Evolutionary conservation across 2,797 vertebrate genomes (phyloP).

Genomic region (Cyclopterus lumpus): DNA sequence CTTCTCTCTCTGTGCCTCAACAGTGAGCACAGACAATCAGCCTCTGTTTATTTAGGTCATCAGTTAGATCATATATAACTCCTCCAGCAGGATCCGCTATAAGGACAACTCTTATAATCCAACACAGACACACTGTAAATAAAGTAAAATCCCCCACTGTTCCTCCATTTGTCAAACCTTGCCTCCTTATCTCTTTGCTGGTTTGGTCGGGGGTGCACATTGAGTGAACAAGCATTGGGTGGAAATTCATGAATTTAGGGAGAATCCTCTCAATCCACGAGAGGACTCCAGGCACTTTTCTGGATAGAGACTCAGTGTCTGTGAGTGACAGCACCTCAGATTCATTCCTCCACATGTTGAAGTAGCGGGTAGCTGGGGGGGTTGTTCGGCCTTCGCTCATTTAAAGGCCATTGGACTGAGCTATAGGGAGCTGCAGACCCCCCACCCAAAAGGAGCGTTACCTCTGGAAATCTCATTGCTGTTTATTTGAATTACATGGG

Average conservation of each 20-base stretch:
- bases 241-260: conserved; percentile 59
- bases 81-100: conserved; percentile 50
- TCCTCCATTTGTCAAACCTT: conserved; percentile 60
- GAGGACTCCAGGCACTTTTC: conserved; percentile 49
- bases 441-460: conserved; percentile 82
- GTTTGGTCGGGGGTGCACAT: conserved; percentile 50
- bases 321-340: conserved; percentile 77
- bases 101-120: conserved; percentile 59
- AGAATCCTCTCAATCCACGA: conserved; percentile 61
- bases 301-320: conserved; percentile 53
- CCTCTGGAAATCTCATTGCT: conserved; percentile 87
- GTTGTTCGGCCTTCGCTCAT: conserved; percentile 55
- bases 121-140: conserved; percentile 50
- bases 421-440: conserved; percentile 73
- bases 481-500: conserved; percentile 88
- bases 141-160: conserved; percentile 62
- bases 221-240: conserved; percentile 41
- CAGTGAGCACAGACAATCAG: conserved; percentile 82
- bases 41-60: conserved; percentile 82
- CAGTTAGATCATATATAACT: conserved; percentile 71
- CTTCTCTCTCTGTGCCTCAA: conserved; percentile 64
- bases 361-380: conserved; percentile 30
- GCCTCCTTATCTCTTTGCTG: conserved; percentile 51
- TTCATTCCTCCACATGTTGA: conserved; percentile 74
- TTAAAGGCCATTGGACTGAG: conserved; percentile 59